Evolutionary conservation across 2,113 vertebrate species (phyloP).

Genomic region (Odontesthes bonariensis): DNA sequence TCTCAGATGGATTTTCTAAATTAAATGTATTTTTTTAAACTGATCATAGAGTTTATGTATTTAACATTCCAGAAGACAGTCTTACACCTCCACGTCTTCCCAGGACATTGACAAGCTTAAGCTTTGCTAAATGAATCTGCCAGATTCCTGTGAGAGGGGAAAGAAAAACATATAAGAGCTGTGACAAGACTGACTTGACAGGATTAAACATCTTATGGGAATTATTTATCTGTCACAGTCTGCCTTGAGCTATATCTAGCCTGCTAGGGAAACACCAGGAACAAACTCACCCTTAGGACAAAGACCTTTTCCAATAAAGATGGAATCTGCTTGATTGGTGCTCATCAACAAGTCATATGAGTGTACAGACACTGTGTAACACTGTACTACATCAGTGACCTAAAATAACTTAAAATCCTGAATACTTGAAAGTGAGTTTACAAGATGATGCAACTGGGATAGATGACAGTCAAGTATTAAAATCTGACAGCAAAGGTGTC

Average conservation of each 20-base stretch:
- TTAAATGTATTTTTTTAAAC: conserved; percentile 13
- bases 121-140: conserved; percentile 52
- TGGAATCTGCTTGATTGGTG: conserved; percentile 20
- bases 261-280: conserved; percentile 27
- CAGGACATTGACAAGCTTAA: conserved; percentile 31
- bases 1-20: conserved; percentile 32
- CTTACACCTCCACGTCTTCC: conserved; percentile 18
- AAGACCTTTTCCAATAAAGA: conserved; percentile 12
- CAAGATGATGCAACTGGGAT: conserved; percentile 22
- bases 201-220: conserved; percentile 65
- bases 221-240: conserved; percentile 53
- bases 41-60: conserved; percentile 10
- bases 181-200: conserved; percentile 54
- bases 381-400: neutral
- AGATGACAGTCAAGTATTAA: conserved; percentile 11
- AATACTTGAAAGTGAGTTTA: conserved; percentile 17
- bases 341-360: neutral
- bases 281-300: conserved; percentile 23
- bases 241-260: conserved; percentile 39
- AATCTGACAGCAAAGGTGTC: conserved; percentile 13
- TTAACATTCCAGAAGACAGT: conserved; percentile 8
- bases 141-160: conserved; percentile 38
- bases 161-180: conserved; percentile 44
- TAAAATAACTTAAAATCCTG: conserved; percentile 16
- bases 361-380: neutral